phyloP scores from a whole-genome alignment of 2,888 invertebrate species.

The Steinernema carpocapsae region DNA sequence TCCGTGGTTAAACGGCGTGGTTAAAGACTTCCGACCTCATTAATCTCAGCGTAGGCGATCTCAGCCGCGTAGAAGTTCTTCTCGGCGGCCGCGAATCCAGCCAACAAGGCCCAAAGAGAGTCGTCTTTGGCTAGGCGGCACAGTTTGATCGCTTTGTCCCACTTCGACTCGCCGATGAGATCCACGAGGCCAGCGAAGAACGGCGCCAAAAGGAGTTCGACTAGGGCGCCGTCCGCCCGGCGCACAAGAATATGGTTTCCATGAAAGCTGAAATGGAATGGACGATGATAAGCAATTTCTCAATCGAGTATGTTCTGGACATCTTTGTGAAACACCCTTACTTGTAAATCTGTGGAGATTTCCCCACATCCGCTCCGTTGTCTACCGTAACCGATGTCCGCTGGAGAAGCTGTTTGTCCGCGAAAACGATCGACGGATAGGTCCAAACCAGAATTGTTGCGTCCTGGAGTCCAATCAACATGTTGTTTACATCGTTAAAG shows the following conservation, averaged over 20 bases:
- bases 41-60: slow-evolving; percentile 90
- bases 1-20: background rate
- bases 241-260: slow-evolving; percentile 84
- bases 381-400: slow-evolving; percentile 72
- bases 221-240: slow-evolving; percentile 85
- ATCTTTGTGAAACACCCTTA: slow-evolving; percentile 35
- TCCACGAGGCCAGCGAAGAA: slow-evolving; percentile 74
- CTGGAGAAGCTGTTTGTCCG: slow-evolving; percentile 78
- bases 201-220: slow-evolving; percentile 79
- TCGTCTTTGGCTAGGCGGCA: slow-evolving; percentile 75
- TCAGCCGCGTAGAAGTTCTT: slow-evolving; percentile 88
- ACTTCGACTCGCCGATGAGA: slow-evolving; percentile 79
- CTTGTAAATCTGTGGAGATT: slow-evolving; percentile 58
- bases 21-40: slow-evolving; percentile 73
- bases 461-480: slow-evolving; percentile 74
- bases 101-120: slow-evolving; percentile 88
- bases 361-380: slow-evolving; percentile 70
- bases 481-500: slow-evolving; percentile 80
- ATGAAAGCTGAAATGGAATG: slow-evolving; percentile 76
- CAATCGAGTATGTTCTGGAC: no score
- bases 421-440: slow-evolving; percentile 79
- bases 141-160: slow-evolving; percentile 84
- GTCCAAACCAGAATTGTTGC: slow-evolving; percentile 82
- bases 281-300: no score
- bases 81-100: slow-evolving; percentile 85